These are phyloP conservation scores for Zoanthus gigantus DNA, from an alignment of 92 coral and sea anemone genomes.

Conservation along the genomic window DNA sequence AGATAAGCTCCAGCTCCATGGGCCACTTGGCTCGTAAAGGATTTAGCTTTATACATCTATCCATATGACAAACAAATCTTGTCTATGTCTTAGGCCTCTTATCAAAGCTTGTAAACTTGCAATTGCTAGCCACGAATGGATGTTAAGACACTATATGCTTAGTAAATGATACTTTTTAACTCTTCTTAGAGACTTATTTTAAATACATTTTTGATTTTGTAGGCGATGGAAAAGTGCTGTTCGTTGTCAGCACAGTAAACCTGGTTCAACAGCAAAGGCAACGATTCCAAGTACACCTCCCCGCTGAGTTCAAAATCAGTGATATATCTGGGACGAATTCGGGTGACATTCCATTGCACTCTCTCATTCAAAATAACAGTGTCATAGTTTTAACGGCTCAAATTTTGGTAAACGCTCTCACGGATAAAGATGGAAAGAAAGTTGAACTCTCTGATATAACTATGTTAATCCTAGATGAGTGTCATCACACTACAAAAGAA, in stretches of 20 bases:
- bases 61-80: too few species aligned
- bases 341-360: constrained; percentile 70
- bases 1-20: too few species aligned
- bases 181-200: too few species aligned
- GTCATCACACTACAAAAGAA: constrained; percentile 91
- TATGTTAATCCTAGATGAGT: constrained; percentile 91
- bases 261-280: constrained; percentile 89
- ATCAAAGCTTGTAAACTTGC: too few species aligned
- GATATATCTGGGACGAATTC: constrained; percentile 86
- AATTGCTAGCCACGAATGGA: too few species aligned
- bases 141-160: too few species aligned
- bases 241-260: constrained; percentile 96
- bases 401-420: constrained; percentile 88
- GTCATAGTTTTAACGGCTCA: constrained; percentile 94
- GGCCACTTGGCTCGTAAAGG: too few species aligned
- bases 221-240: constrained; percentile 70
- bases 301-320: constrained; percentile 67
- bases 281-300: constrained; percentile 76
- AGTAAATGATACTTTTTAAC: too few species aligned
- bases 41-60: too few species aligned
- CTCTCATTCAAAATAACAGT: constrained; percentile 57
- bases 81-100: too few species aligned
- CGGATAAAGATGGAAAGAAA: constrained; percentile 33
- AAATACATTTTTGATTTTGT: neutral
- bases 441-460: constrained; percentile 67